These are phyloP conservation scores for Limnephilus auricula DNA, from an alignment of 2,888 invertebrate genomes.

Conservation along the genomic window DNA sequence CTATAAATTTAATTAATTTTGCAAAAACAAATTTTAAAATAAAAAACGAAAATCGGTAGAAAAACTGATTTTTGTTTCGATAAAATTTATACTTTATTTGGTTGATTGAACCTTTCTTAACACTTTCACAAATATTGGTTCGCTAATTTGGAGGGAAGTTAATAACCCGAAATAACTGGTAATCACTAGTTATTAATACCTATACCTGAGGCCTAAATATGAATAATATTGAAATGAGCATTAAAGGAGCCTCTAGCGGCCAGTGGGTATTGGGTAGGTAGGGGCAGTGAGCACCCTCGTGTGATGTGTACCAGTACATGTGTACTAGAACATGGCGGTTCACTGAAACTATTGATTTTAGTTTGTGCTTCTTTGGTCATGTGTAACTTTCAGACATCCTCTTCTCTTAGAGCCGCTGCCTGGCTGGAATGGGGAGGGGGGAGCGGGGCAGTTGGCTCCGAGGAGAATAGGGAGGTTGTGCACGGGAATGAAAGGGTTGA, in stretches of 20 bases:
- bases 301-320: constrained; percentile 21
- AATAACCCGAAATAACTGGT: background rate
- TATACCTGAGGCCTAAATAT: background rate
- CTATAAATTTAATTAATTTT: no score
- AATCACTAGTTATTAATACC: background rate
- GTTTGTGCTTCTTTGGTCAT: constrained; percentile 64
- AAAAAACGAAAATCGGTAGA: no score
- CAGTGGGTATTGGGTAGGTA: background rate
- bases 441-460: background rate
- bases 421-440: background rate
- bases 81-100: no score
- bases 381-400: constrained; percentile 62
- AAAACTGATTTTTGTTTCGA: no score
- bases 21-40: no score
- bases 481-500: background rate
- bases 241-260: background rate
- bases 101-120: background rate
- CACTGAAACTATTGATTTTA: constrained; percentile 66
- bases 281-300: constrained; percentile 16
- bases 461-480: background rate
- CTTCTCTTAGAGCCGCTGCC: constrained; percentile 47
- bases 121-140: background rate
- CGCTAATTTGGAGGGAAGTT: background rate
- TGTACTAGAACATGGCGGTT: constrained; percentile 51
- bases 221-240: background rate